These are phyloP conservation scores for Muscicapa comitata DNA, from an alignment of 2,797 vertebrate species.

Conservation along the genomic window DNA sequence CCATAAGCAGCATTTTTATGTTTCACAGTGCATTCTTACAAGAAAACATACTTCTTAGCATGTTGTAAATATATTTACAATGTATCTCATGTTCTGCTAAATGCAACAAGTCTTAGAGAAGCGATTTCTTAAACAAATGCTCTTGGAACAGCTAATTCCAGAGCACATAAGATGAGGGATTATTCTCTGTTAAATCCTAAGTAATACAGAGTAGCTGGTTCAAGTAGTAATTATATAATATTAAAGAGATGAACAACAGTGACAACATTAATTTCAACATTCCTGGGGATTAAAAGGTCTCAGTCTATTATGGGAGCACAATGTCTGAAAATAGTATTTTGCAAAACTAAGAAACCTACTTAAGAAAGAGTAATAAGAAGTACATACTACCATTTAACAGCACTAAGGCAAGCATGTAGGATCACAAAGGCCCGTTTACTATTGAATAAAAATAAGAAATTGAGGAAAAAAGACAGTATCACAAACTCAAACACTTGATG, in stretches of 20 bases:
- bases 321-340: not conserved
- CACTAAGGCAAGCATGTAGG: not conserved
- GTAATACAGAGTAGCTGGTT: conserved; percentile 48
- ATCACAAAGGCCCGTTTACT: not conserved
- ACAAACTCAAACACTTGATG: not conserved
- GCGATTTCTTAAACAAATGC: conserved; percentile 53
- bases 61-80: not conserved
- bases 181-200: conserved; percentile 45
- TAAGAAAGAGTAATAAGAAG: not conserved
- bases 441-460: not conserved
- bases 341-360: not conserved
- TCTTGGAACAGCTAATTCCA: conserved; percentile 59
- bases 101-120: conserved; percentile 39
- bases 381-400: not conserved
- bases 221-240: conserved; percentile 53
- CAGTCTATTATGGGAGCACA: not conserved
- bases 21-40: not conserved
- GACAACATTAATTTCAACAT: conserved; percentile 23
- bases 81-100: not conserved
- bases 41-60: not conserved
- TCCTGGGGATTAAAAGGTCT: not conserved
- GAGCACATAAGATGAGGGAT: conserved; percentile 37
- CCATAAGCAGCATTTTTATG: not conserved
- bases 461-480: not conserved
- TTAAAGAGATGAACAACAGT: conserved; percentile 28